Conservation (phyloP, 2,888 invertebrate species). For the Tiliacea citrago region DNA sequence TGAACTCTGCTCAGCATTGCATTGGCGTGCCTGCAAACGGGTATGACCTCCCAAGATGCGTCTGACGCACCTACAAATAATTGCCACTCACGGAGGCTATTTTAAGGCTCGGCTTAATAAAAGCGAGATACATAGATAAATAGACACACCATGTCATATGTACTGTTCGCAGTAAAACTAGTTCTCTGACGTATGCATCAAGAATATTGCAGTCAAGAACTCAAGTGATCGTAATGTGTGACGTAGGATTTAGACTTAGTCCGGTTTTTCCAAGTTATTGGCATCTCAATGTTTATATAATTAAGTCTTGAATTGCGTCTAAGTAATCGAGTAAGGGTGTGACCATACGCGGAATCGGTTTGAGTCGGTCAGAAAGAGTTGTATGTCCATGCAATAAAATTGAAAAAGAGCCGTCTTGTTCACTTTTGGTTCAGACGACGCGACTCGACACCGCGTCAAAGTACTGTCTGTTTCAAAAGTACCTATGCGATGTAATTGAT, state of each 20-base stretch:
- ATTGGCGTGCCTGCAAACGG: background rate
- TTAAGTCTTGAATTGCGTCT: background rate
- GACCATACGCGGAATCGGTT: too few relatives aligned
- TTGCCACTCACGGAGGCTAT: background rate
- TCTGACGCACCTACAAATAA: background rate
- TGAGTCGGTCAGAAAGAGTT: too few relatives aligned
- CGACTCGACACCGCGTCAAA: too few relatives aligned
- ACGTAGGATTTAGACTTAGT: background rate
- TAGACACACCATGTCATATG: background rate
- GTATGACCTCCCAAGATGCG: background rate
- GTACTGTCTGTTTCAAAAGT: too few relatives aligned
- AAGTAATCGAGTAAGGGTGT: background rate
- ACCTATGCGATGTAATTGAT: too few relatives aligned
- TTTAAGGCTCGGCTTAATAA: background rate
- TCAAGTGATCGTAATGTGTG: background rate
- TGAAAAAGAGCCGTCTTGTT: too few relatives aligned
- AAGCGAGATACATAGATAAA: background rate
- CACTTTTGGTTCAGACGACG: too few relatives aligned
- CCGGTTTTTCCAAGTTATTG: conserved; percentile 2
- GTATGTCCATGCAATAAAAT: too few relatives aligned
- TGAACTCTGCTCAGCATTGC: background rate
- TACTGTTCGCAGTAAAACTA: background rate
- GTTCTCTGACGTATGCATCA: conserved; percentile 6
- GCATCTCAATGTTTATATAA: background rate
- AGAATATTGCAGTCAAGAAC: background rate